Evolutionary conservation across 2,888 invertebrate genomes (phyloP).

Genomic region (Galerucella nymphaeae): DNA sequence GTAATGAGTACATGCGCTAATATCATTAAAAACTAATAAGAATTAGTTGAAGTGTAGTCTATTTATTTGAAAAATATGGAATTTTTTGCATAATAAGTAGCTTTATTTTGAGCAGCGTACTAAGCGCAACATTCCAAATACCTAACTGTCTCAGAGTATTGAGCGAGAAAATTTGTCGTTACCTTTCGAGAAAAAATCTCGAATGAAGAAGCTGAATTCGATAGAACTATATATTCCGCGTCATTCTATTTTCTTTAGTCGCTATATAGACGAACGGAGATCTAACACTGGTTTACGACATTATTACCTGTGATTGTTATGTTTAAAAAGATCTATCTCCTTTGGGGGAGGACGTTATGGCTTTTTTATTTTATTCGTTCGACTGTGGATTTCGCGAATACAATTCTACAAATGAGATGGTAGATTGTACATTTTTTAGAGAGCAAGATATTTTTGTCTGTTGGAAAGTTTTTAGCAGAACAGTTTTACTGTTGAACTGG

Average conservation of each 20-base stretch:
- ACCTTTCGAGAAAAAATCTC: neutral
- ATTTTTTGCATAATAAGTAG: no score
- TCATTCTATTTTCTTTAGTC: conserved; percentile 8
- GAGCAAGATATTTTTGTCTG: neutral
- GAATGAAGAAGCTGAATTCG: neutral
- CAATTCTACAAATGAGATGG: conserved; percentile 9
- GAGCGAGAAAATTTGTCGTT: neutral
- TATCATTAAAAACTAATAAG: no score
- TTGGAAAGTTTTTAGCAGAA: neutral
- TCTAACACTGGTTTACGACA: conserved; percentile 62
- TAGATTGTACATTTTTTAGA: neutral
- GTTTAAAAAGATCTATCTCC: conserved; percentile 60
- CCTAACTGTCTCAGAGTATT: no score
- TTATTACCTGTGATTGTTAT: conserved; percentile 66
- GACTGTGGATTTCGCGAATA: conserved; percentile 28
- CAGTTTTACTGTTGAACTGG: neutral
- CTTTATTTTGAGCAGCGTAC: no score
- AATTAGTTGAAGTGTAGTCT: no score
- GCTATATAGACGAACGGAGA: conserved; percentile 29
- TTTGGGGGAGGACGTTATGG: conserved; percentile 50
- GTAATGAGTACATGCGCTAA: no score
- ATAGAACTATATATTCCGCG: conserved; percentile 5
- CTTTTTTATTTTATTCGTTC: conserved; percentile 51
- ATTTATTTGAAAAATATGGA: no score
- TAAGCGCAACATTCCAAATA: no score